phyloP scores from a whole-genome alignment of 2,113 vertebrate species.

The Lates calcarifer region DNA sequence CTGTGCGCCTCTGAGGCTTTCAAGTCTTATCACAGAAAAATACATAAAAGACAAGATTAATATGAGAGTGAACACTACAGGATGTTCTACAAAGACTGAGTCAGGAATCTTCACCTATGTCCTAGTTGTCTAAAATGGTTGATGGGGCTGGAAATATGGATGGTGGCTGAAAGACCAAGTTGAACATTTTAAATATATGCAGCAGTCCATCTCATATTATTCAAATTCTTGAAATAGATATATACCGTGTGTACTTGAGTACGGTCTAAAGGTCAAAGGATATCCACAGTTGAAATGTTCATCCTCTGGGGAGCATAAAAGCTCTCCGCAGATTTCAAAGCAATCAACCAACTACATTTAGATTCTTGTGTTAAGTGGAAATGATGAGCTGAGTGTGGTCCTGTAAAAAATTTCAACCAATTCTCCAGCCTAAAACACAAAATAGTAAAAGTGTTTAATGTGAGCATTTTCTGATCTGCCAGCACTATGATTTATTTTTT shows the following conservation, averaged over 20 bases:
- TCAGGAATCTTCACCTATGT: slow-evolving; percentile 48
- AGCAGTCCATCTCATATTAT: neutral
- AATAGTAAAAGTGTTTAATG: too few species aligned
- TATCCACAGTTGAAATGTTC: neutral
- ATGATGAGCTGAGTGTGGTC: neutral
- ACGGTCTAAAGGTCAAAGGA: neutral
- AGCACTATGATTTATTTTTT: too few species aligned
- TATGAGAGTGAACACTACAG: slow-evolving; percentile 55
- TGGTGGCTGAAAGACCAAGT: neutral
- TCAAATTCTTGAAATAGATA: neutral
- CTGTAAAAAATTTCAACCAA: neutral
- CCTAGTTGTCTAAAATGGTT: slow-evolving; percentile 14
- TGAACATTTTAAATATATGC: neutral
- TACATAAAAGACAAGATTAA: slow-evolving; percentile 73
- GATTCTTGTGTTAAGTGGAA: neutral
- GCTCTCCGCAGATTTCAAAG: neutral
- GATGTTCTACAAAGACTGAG: slow-evolving; percentile 43
- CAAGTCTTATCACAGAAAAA: slow-evolving; percentile 68
- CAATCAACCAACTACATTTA: neutral
- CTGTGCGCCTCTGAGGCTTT: slow-evolving; percentile 59
- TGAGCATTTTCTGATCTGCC: too few species aligned
- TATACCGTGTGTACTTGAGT: neutral
- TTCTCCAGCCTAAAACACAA: too few species aligned
- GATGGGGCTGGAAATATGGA: slow-evolving; percentile 21
- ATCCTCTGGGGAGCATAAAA: neutral